phyloP scores from a whole-genome alignment of 1,140 invertebrate species.

The Nephotettix cincticeps region DNA sequence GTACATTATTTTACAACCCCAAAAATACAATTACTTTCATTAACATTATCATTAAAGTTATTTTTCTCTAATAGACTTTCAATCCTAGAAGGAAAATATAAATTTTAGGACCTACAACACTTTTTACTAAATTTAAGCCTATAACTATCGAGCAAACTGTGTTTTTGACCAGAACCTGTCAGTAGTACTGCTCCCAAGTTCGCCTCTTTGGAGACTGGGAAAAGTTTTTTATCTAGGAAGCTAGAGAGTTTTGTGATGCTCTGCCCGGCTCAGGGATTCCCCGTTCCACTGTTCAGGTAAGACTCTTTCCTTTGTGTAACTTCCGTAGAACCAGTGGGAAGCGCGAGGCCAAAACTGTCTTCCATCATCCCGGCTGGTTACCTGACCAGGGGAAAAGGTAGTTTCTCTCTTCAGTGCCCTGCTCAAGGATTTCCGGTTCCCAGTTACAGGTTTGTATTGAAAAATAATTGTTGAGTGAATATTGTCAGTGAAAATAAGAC shows the following conservation, averaged over 20 bases:
- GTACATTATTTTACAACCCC: too few relatives aligned
- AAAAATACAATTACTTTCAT: too few relatives aligned
- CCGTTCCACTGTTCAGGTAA: constrained; percentile 68
- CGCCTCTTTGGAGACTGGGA: constrained; percentile 42
- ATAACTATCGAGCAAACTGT: not conserved
- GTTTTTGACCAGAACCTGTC: constrained; percentile 52
- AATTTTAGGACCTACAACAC: too few relatives aligned
- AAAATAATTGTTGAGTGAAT: too few relatives aligned
- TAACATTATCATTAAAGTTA: too few relatives aligned
- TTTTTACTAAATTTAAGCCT: too few relatives aligned
- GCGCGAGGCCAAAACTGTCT: constrained; percentile 50
- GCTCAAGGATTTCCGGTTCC: constrained; percentile 45
- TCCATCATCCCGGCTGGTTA: constrained; percentile 40
- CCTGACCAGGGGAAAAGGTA: constrained; percentile 29
- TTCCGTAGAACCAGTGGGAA: constrained; percentile 56
- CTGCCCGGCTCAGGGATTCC: constrained; percentile 50
- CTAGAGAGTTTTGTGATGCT: constrained; percentile 27
- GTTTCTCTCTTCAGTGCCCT: constrained; percentile 36
- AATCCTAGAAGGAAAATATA: too few relatives aligned
- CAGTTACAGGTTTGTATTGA: constrained; percentile 3
- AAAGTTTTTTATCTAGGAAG: constrained; percentile 37
- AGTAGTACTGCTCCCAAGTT: constrained; percentile 57
- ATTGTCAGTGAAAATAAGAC: too few relatives aligned
- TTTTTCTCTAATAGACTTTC: too few relatives aligned
- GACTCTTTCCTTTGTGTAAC: constrained; percentile 24